A percentile compares a stretch with the other conserved stretches of the same genome.
Evolutionary conservation across 2,888 invertebrate species (phyloP).

Genomic region (Dasypogon diadema): DNA sequence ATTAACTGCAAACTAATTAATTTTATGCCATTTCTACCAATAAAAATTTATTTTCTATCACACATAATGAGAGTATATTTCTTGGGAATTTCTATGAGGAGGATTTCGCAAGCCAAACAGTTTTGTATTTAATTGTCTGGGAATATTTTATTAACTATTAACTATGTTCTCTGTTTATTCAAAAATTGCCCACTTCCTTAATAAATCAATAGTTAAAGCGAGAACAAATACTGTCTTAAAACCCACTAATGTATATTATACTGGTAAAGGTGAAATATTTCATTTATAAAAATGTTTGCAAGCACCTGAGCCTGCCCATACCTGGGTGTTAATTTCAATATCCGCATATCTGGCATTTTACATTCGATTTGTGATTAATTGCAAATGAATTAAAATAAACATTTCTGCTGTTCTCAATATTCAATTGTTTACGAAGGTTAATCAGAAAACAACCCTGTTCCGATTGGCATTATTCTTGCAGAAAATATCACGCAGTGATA

Average conservation of each 20-base stretch:
- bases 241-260: not conserved
- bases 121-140: not conserved
- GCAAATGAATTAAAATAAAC: slow-evolving; percentile 15
- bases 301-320: not conserved
- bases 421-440: slow-evolving; percentile 21
- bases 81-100: not conserved
- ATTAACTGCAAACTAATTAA: slow-evolving; percentile 47
- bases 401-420: not conserved
- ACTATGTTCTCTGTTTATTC: too few relatives aligned
- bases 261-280: not conserved
- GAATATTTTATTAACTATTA: too few relatives aligned
- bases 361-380: slow-evolving; percentile 13
- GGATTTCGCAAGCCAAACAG: not conserved
- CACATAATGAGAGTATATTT: slow-evolving; percentile 6
- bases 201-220: not conserved
- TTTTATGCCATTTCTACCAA: slow-evolving; percentile 32
- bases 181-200: not conserved
- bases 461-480: slow-evolving; percentile 14
- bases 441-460: slow-evolving; percentile 9
- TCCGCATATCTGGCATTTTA: slow-evolving; percentile 19
- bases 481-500: slow-evolving; percentile 2
- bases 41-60: slow-evolving; percentile 43
- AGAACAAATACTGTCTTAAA: not conserved
- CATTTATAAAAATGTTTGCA: not conserved
- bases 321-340: not conserved